Evolutionary conservation across 2,888 invertebrate species (phyloP).

Genomic region (Aphodius sticticus): DNA sequence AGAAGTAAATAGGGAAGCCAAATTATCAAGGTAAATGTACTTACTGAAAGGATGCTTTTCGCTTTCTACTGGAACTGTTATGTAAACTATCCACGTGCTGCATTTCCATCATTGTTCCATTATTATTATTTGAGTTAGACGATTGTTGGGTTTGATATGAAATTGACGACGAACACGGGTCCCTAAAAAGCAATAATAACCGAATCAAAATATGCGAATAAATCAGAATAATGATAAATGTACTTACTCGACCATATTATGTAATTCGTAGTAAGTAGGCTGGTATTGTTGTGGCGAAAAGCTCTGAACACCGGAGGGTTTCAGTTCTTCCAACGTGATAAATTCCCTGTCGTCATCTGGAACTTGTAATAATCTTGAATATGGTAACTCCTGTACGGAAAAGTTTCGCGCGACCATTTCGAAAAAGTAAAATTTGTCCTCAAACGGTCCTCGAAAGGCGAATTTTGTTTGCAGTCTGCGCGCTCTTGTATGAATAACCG

Average conservation of each 20-base stretch:
- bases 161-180: conserved; percentile 53
- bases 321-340: conserved; percentile 59
- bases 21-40: conserved; percentile 47
- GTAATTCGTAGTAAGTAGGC: conserved; percentile 55
- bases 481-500: background rate
- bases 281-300: conserved; percentile 52
- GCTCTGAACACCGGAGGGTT: conserved; percentile 52
- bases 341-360: conserved; percentile 57
- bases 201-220: conserved; percentile 18
- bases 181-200: conserved; percentile 47
- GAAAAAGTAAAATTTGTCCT: conserved; percentile 5
- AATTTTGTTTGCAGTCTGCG: conserved; percentile 1
- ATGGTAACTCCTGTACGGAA: conserved; percentile 57
- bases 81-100: conserved; percentile 53
- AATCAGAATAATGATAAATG: conserved; percentile 24
- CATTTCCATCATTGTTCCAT: conserved; percentile 47
- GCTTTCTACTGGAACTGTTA: conserved; percentile 56
- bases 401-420: conserved; percentile 59
- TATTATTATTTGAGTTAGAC: conserved; percentile 34
- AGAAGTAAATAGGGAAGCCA: background rate
- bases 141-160: conserved; percentile 49
- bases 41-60: conserved; percentile 64
- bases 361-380: conserved; percentile 57
- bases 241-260: conserved; percentile 58
- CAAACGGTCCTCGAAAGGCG: background rate